phyloP scores from a whole-genome alignment of 2,888 invertebrate genomes.

The Polyploca ridens region DNA sequence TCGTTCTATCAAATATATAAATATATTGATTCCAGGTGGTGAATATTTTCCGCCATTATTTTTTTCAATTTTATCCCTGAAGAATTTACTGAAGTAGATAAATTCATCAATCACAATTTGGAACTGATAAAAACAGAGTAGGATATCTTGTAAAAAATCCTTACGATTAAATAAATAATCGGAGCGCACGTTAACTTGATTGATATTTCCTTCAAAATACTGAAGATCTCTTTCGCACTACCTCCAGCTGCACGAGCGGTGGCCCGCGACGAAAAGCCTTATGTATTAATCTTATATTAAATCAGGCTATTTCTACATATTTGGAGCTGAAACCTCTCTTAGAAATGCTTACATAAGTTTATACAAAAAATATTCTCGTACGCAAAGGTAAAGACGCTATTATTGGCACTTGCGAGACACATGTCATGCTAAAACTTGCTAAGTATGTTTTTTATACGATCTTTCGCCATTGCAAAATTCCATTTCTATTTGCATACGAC shows the following conservation, averaged over 20 bases:
- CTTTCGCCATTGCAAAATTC: no score
- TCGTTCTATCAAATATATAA: no score
- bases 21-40: neutral
- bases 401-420: no score
- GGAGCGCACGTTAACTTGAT: slow-evolving; percentile 23
- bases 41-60: neutral
- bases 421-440: no score
- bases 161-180: slow-evolving; percentile 31
- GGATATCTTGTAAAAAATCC: slow-evolving; percentile 21
- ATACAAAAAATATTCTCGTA: no score
- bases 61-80: neutral
- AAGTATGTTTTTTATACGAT: no score
- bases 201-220: slow-evolving; percentile 19
- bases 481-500: no score
- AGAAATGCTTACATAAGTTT: no score
- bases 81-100: neutral
- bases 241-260: neutral
- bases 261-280: neutral
- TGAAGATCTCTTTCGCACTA: neutral
- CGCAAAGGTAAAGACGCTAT: no score
- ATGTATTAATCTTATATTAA: no score
- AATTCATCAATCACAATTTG: slow-evolving; percentile 30
- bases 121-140: slow-evolving; percentile 26
- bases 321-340: no score
- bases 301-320: no score